Evolutionary conservation across 2,113 vertebrate species (phyloP).

Genomic region (Fregata magnificens): DNA sequence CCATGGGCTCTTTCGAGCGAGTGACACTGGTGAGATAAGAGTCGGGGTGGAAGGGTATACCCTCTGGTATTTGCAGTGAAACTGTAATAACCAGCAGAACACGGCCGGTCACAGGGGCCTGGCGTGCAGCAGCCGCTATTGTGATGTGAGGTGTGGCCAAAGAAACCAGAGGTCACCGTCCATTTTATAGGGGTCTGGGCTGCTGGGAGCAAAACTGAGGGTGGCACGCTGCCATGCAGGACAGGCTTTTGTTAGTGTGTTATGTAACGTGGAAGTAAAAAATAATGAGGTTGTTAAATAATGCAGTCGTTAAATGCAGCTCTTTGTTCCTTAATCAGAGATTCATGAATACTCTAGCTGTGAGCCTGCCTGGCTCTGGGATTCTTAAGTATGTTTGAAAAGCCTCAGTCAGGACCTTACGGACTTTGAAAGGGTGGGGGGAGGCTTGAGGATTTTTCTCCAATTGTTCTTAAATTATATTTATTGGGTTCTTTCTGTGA

Average conservation of each 20-base stretch:
- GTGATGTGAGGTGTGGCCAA: slow-evolving; percentile 33
- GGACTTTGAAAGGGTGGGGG: background rate
- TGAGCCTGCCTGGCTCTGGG: slow-evolving; percentile 1
- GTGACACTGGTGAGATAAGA: background rate
- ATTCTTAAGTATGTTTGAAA: background rate
- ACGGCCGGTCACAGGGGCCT: background rate
- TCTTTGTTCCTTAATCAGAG: slow-evolving; percentile 52
- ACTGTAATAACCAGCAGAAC: background rate
- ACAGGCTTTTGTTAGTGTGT: slow-evolving; percentile 19
- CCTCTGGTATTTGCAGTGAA: background rate
- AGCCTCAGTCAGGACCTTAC: background rate
- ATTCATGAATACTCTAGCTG: slow-evolving; percentile 40
- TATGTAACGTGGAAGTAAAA: slow-evolving; percentile 49
- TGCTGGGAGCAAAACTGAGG: background rate
- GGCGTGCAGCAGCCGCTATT: background rate
- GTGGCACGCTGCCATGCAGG: background rate
- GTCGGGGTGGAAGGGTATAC: background rate
- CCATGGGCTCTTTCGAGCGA: background rate
- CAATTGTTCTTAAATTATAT: background rate
- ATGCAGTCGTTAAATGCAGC: slow-evolving; percentile 29
- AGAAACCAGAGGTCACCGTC: background rate
- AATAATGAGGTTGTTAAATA: slow-evolving; percentile 33
- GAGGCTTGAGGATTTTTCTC: background rate
- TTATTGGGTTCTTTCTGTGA: background rate
- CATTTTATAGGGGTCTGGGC: background rate